Conservation (phyloP, 2,113 vertebrate species). For the Pluvianellus socialis region DNA sequence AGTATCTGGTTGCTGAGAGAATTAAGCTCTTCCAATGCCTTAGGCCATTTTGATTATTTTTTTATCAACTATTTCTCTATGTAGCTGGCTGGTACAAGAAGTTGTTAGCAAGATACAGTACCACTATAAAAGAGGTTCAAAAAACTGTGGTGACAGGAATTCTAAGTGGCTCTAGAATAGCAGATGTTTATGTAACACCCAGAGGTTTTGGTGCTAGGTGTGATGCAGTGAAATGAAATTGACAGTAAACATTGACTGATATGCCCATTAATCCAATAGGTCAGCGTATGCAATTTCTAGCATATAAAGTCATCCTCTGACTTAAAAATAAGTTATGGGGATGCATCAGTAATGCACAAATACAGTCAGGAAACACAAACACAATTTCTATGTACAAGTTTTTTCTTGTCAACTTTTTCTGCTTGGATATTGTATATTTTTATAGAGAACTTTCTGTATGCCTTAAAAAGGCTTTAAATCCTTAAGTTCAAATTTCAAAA, state of each 20-base stretch:
- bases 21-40: neutral
- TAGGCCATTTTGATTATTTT: neutral
- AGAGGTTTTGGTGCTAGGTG: neutral
- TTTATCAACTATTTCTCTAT: neutral
- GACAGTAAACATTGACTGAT: conserved; percentile 5
- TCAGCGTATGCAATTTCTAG: neutral
- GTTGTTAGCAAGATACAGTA: neutral
- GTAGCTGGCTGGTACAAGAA: neutral
- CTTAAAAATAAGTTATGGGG: neutral
- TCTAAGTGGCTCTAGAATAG: neutral
- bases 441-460: neutral
- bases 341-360: neutral
- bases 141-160: conserved; percentile 9
- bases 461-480: neutral
- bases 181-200: neutral
- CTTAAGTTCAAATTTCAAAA: neutral
- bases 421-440: neutral
- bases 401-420: neutral
- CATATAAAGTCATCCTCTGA: neutral
- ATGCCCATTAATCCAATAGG: neutral
- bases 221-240: conserved; percentile 43
- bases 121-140: neutral
- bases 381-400: neutral
- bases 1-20: neutral
- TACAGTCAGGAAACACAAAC: neutral